Evolutionary conservation across 2,113 vertebrate genomes (phyloP), one percentile per base, ranked within the genome.

Genomic region (Oreochromis niloticus): DNA sequence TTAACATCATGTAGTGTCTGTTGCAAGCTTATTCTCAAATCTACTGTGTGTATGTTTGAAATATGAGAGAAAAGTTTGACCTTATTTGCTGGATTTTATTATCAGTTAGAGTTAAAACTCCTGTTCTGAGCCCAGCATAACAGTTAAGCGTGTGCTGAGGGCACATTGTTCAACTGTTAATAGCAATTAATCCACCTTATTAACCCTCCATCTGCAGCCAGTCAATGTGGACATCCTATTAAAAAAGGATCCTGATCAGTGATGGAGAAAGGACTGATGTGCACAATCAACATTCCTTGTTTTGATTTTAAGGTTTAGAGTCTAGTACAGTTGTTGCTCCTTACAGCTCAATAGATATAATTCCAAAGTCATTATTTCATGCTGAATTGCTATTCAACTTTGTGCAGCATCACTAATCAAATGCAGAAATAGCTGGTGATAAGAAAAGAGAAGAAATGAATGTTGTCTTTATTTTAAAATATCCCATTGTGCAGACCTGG

Each of bases 151-250:
- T 86, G 80, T 43, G 83, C 83, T 1, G 24, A 85, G 88, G 89
- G 84, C 61, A 71, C 66, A 36, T 57, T 78, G 82, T 54, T 87
- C 63, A 52, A 50, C 84, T 30, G 55, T 82, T 89, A 87, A 73
- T 27, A 80, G 55, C 52, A 82, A 92, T 91, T 86, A 85, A 86
- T 89, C 56, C 73, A 80, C 16, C 24, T 79, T n/a, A 34, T 9
- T 50, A 32, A 78, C 9, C 71, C 71, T 78, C 43, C 24, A 32
- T 78, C 71, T 50, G 71, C 43, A 11, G 71, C 43, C 16, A 78
- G 43, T 19, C 71, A 78, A 19, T 32, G 71, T 19, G 16, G 16
- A 50, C 24, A 78, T 50, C 43, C 27, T 50, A 50, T 59, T 32
- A 46, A 81, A 30, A 32, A 81, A 39, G 17, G 10, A 81, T 54